Evolutionary conservation across 2,113 vertebrate genomes (phyloP).

Genomic region (Petrocephalus zakoni): DNA sequence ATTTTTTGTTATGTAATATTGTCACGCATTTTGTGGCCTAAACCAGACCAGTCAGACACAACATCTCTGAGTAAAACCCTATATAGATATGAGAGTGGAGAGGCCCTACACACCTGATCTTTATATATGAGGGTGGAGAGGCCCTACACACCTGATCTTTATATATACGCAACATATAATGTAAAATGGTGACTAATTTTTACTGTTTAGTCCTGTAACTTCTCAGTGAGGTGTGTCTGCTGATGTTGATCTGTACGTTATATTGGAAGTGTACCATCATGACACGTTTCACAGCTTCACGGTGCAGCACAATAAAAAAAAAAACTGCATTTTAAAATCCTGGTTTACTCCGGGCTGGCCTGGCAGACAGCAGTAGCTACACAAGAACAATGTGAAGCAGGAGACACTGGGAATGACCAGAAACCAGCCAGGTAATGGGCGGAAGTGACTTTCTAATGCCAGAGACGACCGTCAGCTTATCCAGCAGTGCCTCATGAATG

Average conservation of each 20-base stretch:
- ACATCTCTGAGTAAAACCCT: background rate
- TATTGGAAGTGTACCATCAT: background rate
- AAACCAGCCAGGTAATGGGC: no score
- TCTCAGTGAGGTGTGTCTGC: background rate
- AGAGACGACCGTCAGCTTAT: no score
- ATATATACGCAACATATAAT: constrained; percentile 2
- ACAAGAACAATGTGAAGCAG: no score
- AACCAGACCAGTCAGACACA: background rate
- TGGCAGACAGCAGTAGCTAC: no score
- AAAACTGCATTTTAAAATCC: no score
- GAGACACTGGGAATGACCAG: no score
- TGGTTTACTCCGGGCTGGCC: no score
- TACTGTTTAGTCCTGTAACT: background rate
- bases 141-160: background rate
- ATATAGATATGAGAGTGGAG: no score
- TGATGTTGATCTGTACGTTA: background rate
- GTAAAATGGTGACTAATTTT: background rate
- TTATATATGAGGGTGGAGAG: no score
- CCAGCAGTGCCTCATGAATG: no score
- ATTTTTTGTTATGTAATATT: constrained; percentile 5
- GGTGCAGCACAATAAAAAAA: background rate
- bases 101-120: background rate
- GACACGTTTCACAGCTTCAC: background rate
- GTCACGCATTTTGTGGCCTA: background rate
- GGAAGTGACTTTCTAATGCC: no score